A percentile compares a stretch with the other conserved stretches of the same genome.
phyloP scores from a whole-genome alignment of 2,888 invertebrate genomes.

The Mythimna ferrago region DNA sequence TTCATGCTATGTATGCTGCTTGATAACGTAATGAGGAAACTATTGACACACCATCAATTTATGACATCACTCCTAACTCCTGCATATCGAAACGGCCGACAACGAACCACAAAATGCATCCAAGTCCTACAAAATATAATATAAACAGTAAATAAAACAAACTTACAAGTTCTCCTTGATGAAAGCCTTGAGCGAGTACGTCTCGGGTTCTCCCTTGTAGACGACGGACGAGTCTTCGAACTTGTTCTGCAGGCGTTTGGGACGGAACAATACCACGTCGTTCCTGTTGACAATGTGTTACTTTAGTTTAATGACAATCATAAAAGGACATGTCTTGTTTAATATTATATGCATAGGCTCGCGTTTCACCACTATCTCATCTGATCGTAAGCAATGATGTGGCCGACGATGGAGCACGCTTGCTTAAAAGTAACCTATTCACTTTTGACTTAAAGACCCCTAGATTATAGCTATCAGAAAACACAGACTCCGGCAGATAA shows the following conservation, averaged over 20 bases:
- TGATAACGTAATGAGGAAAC: not conserved
- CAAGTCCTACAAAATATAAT: not conserved
- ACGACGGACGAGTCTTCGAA: slow-evolving; percentile 95
- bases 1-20: too few relatives aligned
- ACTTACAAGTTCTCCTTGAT: slow-evolving; percentile 96
- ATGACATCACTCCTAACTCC: not conserved
- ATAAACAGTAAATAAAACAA: slow-evolving; percentile 8
- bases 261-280: slow-evolving; percentile 96
- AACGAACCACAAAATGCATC: not conserved
- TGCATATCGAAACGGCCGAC: not conserved
- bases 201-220: slow-evolving; percentile 93
- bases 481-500: too few relatives aligned
- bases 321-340: not conserved
- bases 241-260: slow-evolving; percentile 97
- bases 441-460: too few relatives aligned
- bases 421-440: too few relatives aligned
- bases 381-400: too few relatives aligned
- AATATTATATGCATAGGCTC: not conserved
- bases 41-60: not conserved
- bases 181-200: slow-evolving; percentile 94
- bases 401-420: too few relatives aligned
- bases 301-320: not conserved
- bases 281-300: slow-evolving; percentile 89
- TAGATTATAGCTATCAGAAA: too few relatives aligned
- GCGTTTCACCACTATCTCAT: too few relatives aligned